Base-by-base conservation (phyloP, 37 sponge, comb jelly and placozoan species). In the Spongia lamella region DNA sequence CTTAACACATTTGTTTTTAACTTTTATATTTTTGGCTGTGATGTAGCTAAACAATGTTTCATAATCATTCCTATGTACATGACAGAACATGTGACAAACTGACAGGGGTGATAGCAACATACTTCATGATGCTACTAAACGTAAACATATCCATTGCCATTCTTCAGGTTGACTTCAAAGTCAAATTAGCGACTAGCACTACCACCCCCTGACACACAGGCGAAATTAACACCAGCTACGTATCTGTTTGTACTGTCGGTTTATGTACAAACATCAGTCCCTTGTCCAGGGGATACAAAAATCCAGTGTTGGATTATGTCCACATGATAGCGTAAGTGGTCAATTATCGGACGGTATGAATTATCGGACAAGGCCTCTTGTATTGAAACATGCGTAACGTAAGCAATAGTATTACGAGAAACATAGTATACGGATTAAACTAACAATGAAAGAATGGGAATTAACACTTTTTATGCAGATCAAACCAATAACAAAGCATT, bases 231-330 rank as follows among this genome's bases (percentile, higher is more conserved):
- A 1, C 78, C 71, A 34, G 84, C 85, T 9, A 95, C 76, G 34
- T 88, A 93, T 2, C 92, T 93, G 79, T 85, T 92, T 35, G 87
- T 87, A 98, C 83, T 14, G 95, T 78, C 2, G 99, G 99, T 62
- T 95, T 98, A 83, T 95, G 92, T 7, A 98, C 93, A 62, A 89
- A 98, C 47, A 98, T 92, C 79, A 98, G 92, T 16, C 96, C 93
- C 49, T 87, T 90, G 56, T 94, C 95, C 56, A 98, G 75, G 1
- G 99, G 99, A 52, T 95, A 98, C 52, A 98, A 84, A 25, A 86
- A 84, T 0, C 99, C 99, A 15, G 90, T 78, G 56, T 84, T 86
- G 37, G 95, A 86, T 80, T 82, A 68, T 85, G 86, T 20, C 93
- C 89, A 63, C 99, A 98, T 38, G 74, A 26, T 19, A 97, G n/a